Percentiles rank a stretch among this genome's conserved stretches.
These are phyloP conservation scores for Apistogramma diplotaenia DNA, from an alignment of 2,113 vertebrate genomes.

Conservation along the genomic window DNA sequence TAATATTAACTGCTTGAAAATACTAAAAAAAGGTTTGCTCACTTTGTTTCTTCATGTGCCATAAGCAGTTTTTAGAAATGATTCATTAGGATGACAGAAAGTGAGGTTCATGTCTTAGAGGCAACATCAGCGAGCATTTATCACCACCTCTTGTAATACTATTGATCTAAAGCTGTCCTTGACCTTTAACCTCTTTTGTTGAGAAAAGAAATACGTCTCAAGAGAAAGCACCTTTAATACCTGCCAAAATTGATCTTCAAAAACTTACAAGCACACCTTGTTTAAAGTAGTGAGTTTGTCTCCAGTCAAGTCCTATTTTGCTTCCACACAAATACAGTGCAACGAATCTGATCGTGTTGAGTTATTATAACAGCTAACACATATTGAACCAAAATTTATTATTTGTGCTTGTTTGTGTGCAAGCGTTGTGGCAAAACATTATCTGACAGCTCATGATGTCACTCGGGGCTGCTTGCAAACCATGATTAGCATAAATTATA, in stretches of 20 bases:
- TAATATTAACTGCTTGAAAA: not conserved
- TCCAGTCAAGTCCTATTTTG: not conserved
- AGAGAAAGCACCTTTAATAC: not conserved
- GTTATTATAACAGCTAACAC: not conserved
- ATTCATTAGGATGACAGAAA: not conserved
- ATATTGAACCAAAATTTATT: not conserved
- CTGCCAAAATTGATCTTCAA: not conserved
- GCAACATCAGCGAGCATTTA: not conserved
- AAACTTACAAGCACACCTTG: not conserved
- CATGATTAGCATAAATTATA: conserved; percentile 61
- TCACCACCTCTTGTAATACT: not conserved
- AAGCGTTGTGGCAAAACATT: conserved; percentile 22
- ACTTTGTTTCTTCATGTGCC: too few species aligned
- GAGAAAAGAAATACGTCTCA: not conserved
- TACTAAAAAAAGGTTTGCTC: too few species aligned
- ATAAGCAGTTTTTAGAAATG: not conserved
- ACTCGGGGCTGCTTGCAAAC: conserved; percentile 21
- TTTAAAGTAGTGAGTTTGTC: not conserved
- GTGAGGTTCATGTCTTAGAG: not conserved
- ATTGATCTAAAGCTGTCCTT: not conserved
- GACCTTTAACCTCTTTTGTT: conserved; percentile 2
- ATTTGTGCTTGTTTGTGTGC: not conserved
- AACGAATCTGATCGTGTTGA: not conserved
- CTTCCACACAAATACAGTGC: not conserved
- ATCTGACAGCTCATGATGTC: conserved; percentile 36